phyloP scores from a whole-genome alignment of 2,797 vertebrate species.

The Psittacula echo region DNA sequence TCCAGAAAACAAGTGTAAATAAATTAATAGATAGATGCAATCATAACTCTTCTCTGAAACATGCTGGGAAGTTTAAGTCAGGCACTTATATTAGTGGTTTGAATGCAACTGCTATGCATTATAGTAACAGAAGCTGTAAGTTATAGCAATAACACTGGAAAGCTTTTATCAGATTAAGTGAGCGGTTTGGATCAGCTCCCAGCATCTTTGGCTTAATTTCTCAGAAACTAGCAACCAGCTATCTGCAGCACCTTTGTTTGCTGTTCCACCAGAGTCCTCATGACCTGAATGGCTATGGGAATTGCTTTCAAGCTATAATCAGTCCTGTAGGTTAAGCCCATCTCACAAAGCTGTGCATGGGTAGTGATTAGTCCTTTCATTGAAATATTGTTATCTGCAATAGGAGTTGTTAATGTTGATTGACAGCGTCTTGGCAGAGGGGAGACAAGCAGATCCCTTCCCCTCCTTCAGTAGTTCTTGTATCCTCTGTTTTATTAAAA shows the following conservation, averaged over 20 bases:
- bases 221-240: not conserved
- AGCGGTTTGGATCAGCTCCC: slow-evolving; percentile 26
- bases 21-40: not conserved
- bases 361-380: not conserved
- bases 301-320: not conserved
- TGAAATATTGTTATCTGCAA: not conserved
- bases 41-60: not conserved
- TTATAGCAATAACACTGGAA: slow-evolving; percentile 34
- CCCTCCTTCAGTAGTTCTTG: not conserved
- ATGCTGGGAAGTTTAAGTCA: not conserved
- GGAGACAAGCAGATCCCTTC: not conserved
- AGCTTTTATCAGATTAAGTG: slow-evolving; percentile 48
- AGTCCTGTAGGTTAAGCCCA: not conserved
- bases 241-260: not conserved
- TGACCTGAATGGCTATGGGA: not conserved
- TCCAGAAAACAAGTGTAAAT: not conserved
- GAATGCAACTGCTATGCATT: not conserved
- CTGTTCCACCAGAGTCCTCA: not conserved
- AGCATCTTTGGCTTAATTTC: not conserved
- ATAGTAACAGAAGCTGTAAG: slow-evolving; percentile 28
- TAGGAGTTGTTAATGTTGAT: not conserved
- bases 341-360: not conserved
- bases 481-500: slow-evolving; percentile 45
- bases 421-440: slow-evolving; percentile 26
- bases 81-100: not conserved